Evolutionary conservation across 2,797 vertebrate genomes (phyloP), one percentile per base, ranked within the genome.

Genomic region (Myotis daubentonii): DNA sequence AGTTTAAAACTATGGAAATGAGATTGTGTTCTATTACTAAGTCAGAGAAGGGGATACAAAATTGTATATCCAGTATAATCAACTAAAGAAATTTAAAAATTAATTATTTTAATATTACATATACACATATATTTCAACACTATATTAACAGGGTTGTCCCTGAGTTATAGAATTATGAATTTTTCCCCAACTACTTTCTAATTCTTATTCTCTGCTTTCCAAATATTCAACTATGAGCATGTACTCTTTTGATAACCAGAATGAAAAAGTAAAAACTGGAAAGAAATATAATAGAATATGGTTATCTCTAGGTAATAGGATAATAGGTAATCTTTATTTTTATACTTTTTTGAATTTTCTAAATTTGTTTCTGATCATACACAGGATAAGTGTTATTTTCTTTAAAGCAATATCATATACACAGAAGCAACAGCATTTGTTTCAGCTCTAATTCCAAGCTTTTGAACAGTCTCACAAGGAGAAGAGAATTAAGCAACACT

Each of bases 301-400:
- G 20, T 62, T 65, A 76, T 51, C 51, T 80, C 44, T 81, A 93
- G 20, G 16, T 68, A 93, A 57, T 4, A 88, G 30, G 38, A 41
- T 81, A 62, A 84, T n/a, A 91, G 28, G 22, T 15, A 57, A 80
- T 6, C 16, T 93, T 90, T 71, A 95, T 80, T 84, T 87, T 78
- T 53, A 62, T 19, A 89, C 20, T 92, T 89, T 68, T 86, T 72
- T 89, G 41, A 93, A 83, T 91, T 88, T 92, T 79, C 55, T 78
- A 86, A 89, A 80, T 70, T 78, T 92, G 25, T 66, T 92, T 87
- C 44, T 95, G 71, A 90, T 62, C 71, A 83, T 82, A 93, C 5
- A 72, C 5, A 79, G 84, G 65, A 25, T n/a, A 68, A 81, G 13
- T 79, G 5, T 79, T 83, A 49, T n/a, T 66, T 60, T 89, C 41